Conservation (phyloP, 2,113 vertebrate genomes). For the Rhynchomys soricoides region DNA sequence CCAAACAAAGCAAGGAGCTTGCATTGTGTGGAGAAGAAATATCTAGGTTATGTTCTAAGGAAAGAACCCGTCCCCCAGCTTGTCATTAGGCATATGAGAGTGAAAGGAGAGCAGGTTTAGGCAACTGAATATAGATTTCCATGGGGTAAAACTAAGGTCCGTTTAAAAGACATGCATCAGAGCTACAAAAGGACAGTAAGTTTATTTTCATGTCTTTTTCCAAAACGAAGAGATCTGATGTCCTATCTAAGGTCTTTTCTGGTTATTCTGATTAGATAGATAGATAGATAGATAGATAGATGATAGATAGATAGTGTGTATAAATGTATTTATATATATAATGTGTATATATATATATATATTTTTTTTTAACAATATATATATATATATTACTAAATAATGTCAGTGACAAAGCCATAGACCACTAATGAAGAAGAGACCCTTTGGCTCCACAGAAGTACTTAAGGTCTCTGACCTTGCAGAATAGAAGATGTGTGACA, state of each 20-base stretch:
- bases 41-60: constrained; percentile 22
- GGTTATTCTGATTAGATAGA: background rate
- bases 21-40: background rate
- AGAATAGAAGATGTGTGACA: constrained; percentile 65
- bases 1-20: constrained; percentile 10
- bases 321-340: background rate
- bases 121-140: constrained; percentile 15
- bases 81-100: background rate
- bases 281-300: too few species aligned
- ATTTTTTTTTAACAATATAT: too few species aligned
- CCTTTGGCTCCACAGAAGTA: background rate
- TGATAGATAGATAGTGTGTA: too few species aligned
- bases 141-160: background rate
- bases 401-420: constrained; percentile 67
- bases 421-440: constrained; percentile 38
- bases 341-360: background rate
- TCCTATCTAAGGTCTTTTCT: background rate
- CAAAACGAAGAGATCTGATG: background rate
- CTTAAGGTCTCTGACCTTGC: constrained; percentile 70
- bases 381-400: background rate
- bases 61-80: background rate
- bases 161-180: background rate
- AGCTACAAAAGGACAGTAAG: background rate
- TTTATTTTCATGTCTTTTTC: background rate
- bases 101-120: background rate